Evolutionary conservation across 2,113 vertebrate genomes (phyloP).

Genomic region (Helogale parvula): DNA sequence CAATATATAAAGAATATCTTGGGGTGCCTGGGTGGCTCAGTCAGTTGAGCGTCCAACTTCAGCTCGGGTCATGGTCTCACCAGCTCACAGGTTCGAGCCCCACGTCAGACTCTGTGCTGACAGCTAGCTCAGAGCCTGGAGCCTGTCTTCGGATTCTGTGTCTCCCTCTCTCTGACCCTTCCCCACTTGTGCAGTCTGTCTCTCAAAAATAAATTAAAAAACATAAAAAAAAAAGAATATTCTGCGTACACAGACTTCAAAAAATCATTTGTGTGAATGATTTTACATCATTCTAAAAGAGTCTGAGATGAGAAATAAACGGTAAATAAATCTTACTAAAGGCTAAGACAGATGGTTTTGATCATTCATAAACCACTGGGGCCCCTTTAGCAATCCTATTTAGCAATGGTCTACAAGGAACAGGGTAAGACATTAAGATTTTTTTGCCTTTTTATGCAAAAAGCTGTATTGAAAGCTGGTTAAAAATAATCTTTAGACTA

Average conservation of each 20-base stretch:
- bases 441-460: neutral
- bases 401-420: neutral
- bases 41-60: too few species aligned
- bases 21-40: too few species aligned
- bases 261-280: constrained; percentile 18
- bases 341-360: neutral
- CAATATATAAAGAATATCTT: neutral
- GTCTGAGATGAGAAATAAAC: neutral
- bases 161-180: too few species aligned
- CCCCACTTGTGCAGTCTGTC: too few species aligned
- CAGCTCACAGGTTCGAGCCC: too few species aligned
- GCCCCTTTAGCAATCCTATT: neutral
- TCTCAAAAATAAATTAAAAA: too few species aligned
- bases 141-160: too few species aligned
- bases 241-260: neutral
- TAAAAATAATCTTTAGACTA: constrained; percentile 20
- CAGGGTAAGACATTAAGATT: neutral
- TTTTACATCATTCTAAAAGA: neutral
- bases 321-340: constrained; percentile 33
- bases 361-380: neutral
- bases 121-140: too few species aligned
- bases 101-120: too few species aligned
- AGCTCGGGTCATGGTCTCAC: too few species aligned
- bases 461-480: neutral
- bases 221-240: neutral